Evolutionary conservation across 2,888 invertebrate genomes (phyloP).

Genomic region (Campoplex capitator): DNA sequence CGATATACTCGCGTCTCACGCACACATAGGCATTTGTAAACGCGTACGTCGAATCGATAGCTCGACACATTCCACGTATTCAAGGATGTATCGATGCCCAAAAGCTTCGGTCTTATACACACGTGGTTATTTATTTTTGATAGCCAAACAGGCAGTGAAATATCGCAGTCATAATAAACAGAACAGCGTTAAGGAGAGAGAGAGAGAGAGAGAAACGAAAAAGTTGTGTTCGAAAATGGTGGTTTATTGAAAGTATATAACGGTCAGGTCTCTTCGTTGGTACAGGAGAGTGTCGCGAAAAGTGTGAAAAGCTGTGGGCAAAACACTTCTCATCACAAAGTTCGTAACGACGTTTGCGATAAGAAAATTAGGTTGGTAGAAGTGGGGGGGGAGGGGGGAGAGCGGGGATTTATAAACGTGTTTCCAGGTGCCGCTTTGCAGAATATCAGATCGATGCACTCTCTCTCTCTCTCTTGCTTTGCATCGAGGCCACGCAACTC

Average conservation of each 20-base stretch:
- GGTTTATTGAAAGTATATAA: not conserved
- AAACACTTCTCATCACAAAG: not conserved
- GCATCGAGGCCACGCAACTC: conserved; percentile 44
- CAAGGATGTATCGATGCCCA: conserved; percentile 13
- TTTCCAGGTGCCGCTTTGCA: conserved; percentile 65
- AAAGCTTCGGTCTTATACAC: not conserved
- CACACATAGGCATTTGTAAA: not conserved
- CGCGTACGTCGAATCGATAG: not conserved
- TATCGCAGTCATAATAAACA: not conserved
- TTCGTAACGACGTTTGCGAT: conserved; percentile 58
- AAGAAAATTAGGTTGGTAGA: conserved; percentile 57
- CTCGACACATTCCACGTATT: conserved; percentile 5
- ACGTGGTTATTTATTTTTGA: not conserved
- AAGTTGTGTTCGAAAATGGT: not conserved
- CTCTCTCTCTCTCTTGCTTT: conserved; percentile 35
- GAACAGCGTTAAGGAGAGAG: not conserved
- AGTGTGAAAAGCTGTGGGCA: conserved; percentile 26
- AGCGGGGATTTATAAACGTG: conserved; percentile 57
- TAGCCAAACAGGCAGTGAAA: not conserved
- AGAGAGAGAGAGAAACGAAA: not conserved
- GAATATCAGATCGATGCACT: conserved; percentile 67
- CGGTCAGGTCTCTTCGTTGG: not conserved
- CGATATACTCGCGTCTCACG: not conserved
- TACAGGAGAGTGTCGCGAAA: not conserved
- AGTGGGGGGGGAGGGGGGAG: not conserved